These are phyloP conservation scores for Harpalus rubripes DNA, from an alignment of 2,888 invertebrate species.

Conservation along the genomic window DNA sequence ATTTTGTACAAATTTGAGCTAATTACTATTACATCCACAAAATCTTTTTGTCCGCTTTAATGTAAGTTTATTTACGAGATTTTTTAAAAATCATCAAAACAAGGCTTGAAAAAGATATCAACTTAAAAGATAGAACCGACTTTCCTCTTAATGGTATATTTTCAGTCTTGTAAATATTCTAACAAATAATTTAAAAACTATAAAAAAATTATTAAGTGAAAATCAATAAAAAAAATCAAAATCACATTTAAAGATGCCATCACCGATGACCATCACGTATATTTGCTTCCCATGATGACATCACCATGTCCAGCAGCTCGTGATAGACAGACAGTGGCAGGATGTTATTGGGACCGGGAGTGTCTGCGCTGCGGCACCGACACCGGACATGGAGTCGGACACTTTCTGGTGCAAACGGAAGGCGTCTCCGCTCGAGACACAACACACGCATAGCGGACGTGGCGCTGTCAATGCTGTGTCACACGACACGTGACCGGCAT, in stretches of 20 bases:
- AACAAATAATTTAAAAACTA: no score
- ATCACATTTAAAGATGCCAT: not conserved
- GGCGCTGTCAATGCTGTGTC: conserved; percentile 17
- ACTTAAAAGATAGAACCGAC: no score
- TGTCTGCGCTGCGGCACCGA: not conserved
- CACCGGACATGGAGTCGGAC: conserved; percentile 30
- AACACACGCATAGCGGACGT: conserved; percentile 40
- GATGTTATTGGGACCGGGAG: conserved; percentile 60
- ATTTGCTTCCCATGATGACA: conserved; percentile 17
- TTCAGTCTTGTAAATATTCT: no score
- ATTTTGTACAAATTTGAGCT: no score
- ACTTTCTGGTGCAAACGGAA: conserved; percentile 61
- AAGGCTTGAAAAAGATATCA: no score
- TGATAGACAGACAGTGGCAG: conserved; percentile 18
- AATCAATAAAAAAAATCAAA: not conserved
- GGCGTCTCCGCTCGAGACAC: conserved; percentile 47
- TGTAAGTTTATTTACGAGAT: no score
- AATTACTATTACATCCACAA: no score
- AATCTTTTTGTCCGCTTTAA: no score
- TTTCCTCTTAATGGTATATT: no score
- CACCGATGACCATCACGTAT: conserved; percentile 6
- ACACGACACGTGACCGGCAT: conserved; percentile 51
- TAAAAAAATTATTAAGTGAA: no score
- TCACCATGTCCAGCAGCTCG: conserved; percentile 4
- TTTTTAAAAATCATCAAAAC: no score